Conservation (phyloP, 2,888 invertebrate species). For the Chaetogeoica ovagalla region DNA sequence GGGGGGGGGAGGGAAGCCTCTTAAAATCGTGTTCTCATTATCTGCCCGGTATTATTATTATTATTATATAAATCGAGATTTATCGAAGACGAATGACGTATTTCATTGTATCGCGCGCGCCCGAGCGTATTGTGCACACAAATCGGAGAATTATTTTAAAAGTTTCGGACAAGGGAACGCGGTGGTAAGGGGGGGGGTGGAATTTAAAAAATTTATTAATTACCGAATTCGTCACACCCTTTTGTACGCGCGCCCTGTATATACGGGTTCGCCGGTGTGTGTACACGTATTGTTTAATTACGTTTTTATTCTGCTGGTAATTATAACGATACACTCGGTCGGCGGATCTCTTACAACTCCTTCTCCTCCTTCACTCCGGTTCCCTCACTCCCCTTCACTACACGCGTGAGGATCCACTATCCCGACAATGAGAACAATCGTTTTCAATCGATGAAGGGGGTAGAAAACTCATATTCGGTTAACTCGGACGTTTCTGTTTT, state of each 20-base stretch:
- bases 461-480: too few species aligned
- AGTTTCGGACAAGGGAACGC: too few species aligned
- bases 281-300: slow-evolving; percentile 25
- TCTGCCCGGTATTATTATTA: neutral
- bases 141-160: slow-evolving; percentile 4
- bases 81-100: neutral
- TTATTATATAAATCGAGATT: slow-evolving; percentile 2
- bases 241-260: slow-evolving; percentile 30
- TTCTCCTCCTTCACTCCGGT: too few species aligned
- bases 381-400: too few species aligned
- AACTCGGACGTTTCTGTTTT: too few species aligned
- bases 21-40: slow-evolving; percentile 39
- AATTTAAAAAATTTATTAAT: slow-evolving; percentile 38
- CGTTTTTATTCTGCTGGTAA: slow-evolving; percentile 40
- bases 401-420: too few species aligned
- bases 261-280: neutral
- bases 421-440: too few species aligned
- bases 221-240: slow-evolving; percentile 52
- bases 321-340: neutral
- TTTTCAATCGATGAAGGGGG: too few species aligned
- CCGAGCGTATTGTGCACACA: slow-evolving; percentile 28
- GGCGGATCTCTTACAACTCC: neutral
- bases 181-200: too few species aligned
- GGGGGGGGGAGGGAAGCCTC: neutral
- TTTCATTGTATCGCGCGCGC: neutral